Evolutionary conservation across 2,113 vertebrate genomes (phyloP).

Genomic region (Pygoscelis antarcticus): DNA sequence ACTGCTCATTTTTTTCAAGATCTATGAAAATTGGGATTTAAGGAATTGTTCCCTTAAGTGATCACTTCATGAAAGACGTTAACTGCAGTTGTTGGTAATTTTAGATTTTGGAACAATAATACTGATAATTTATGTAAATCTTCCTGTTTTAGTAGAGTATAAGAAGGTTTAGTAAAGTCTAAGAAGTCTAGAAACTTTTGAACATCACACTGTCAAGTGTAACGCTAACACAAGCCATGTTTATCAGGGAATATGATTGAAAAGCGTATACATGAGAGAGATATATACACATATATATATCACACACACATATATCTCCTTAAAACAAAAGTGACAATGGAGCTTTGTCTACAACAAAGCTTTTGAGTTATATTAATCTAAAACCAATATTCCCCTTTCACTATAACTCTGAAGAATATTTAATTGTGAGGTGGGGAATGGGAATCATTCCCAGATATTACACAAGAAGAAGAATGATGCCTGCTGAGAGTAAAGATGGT

Average conservation of each 20-base stretch:
- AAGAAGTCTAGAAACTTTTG: not conserved
- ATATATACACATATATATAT: not conserved
- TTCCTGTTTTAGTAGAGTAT: not conserved
- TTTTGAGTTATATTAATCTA: not conserved
- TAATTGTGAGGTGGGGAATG: not conserved
- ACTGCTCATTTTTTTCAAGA: not conserved
- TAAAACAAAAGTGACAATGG: not conserved
- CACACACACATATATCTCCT: not conserved
- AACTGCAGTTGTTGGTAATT: not conserved
- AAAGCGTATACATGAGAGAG: not conserved
- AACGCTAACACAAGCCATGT: not conserved
- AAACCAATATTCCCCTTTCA: not conserved
- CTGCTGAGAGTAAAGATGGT: not conserved
- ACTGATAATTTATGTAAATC: not conserved
- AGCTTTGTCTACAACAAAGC: not conserved
- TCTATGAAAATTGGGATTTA: not conserved
- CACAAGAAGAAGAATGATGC: not conserved
- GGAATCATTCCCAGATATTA: not conserved
- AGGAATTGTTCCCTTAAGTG: not conserved
- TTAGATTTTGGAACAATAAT: not conserved
- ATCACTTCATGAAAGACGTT: not conserved
- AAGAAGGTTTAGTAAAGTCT: not conserved
- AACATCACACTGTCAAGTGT: not conserved
- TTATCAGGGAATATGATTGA: not conserved
- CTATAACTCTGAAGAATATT: not conserved